These are phyloP conservation scores for Danio choprae DNA, from an alignment of 2,797 vertebrate genomes.

Conservation along the genomic window DNA sequence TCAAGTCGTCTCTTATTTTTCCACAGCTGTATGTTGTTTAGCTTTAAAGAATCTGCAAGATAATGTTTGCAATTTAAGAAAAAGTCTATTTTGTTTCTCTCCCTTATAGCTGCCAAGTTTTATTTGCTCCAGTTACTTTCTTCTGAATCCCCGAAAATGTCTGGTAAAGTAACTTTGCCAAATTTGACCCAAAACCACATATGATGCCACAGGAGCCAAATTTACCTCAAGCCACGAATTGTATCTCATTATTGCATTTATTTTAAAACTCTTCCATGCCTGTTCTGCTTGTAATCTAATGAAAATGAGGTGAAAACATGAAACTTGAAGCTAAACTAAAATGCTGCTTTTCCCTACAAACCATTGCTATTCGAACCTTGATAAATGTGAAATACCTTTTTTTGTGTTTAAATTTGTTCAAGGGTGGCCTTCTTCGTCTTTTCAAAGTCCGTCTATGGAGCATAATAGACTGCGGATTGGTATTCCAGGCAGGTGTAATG, in stretches of 20 bases:
- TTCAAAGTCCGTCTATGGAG: constrained; percentile 32
- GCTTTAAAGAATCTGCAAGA: background rate
- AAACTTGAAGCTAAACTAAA: constrained; percentile 39
- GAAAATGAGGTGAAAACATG: constrained; percentile 49
- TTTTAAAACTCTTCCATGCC: constrained; percentile 42
- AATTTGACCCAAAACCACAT: constrained; percentile 39
- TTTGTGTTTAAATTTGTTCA: constrained; percentile 14
- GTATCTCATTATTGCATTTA: constrained; percentile 47
- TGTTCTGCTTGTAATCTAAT: constrained; percentile 45
- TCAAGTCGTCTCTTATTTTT: too few species aligned
- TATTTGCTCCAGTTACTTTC: constrained; percentile 36
- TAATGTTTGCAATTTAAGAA: background rate
- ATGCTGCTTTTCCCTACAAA: constrained; percentile 3
- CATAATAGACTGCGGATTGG: constrained; percentile 54
- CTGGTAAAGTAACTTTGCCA: constrained; percentile 32
- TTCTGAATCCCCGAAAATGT: constrained; percentile 31
- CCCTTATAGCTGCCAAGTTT: constrained; percentile 16
- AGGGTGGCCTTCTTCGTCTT: constrained; percentile 7
- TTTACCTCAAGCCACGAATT: constrained; percentile 50
- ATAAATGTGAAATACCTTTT: constrained; percentile 1
- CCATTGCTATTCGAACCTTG: background rate
- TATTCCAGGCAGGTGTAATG: constrained; percentile 60
- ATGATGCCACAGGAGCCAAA: constrained; percentile 42
- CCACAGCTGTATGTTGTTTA: background rate
- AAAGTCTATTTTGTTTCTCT: constrained; percentile 9